Evolutionary conservation across 2,888 invertebrate genomes (phyloP), one percentile per base, ranked within the genome.

Genomic region (Hipparchia sbordonii): DNA sequence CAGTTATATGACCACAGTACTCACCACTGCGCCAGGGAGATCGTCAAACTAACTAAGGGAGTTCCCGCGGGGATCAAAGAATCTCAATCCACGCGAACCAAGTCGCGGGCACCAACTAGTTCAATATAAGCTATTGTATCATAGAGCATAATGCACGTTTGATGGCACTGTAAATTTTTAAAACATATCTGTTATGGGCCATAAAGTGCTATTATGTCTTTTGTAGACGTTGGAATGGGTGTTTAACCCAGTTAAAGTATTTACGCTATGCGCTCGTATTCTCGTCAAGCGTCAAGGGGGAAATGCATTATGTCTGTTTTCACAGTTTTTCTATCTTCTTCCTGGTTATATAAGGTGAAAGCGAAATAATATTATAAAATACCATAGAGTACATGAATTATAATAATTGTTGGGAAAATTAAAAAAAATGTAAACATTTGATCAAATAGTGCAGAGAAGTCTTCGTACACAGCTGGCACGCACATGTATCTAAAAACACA

Each of bases 131-230:
- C 39, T 39, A 52, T 52, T 52, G 52, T 52, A 65, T 23, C 12
- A 52, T 65, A 65, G 23, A 33, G 51, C 65, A 63, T 63, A 52
- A 52, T 33, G 52, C 48, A 67, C 46, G 46, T 72, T 72, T 74
- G n/a, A 74, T 72, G 52, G 59, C 33, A 62, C 54, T 72, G 67
- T 72, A 68, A 67, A 60, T 74, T 72, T 74, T 73, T 68, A 75
- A 61, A 60, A 71, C 60, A 65, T 60, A 59, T 67, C 46, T 23
- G 63, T 65, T 46, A 68, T 54, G 61, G 46, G 48, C 65, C 57
- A 71, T 73, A 75, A 75, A 75, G 56, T 56, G 59, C 39, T 67
- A 45, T 70, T 70, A 73, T 67, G 71, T 69, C 73, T 63, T 73
- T 68, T 71, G 69, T 48, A 71, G 75, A 69, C 33, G 66, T 59